Evolutionary conservation across 1,140 invertebrate species (phyloP).

Genomic region (Listronotus bonariensis): DNA sequence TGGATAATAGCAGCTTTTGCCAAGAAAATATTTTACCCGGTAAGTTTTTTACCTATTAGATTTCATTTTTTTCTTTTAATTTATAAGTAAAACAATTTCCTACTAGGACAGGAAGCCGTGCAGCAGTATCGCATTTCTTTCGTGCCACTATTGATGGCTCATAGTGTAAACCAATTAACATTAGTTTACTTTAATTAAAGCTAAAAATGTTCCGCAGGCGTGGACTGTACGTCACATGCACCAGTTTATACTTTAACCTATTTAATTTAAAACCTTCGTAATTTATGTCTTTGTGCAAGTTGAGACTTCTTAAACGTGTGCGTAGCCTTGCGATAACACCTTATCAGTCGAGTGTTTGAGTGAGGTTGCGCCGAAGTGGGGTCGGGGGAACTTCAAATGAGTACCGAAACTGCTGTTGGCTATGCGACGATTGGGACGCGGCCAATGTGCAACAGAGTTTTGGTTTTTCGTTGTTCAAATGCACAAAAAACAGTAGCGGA

Average conservation of each 20-base stretch:
- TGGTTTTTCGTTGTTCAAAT: background rate
- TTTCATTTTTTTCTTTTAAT: background rate
- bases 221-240: too few species aligned
- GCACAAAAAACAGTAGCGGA: background rate
- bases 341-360: constrained; percentile 5
- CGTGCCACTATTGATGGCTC: too few species aligned
- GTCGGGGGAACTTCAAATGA: too few species aligned
- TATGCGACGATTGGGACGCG: background rate
- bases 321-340: constrained; percentile 7
- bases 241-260: background rate
- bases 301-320: constrained; percentile 6
- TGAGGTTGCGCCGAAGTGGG: constrained; percentile 1
- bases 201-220: too few species aligned
- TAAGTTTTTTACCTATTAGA: constrained; percentile 15
- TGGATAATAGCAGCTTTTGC: background rate
- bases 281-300: background rate
- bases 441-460: background rate
- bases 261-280: background rate
- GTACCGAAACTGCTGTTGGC: too few species aligned
- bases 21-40: constrained; percentile 18
- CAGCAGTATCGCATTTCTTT: too few species aligned
- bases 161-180: too few species aligned
- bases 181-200: too few species aligned
- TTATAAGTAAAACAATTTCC: too few species aligned
- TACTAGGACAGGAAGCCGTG: too few species aligned